Conservation (phyloP, 2,797 vertebrate genomes). For the Acipenser transmontanus region DNA sequence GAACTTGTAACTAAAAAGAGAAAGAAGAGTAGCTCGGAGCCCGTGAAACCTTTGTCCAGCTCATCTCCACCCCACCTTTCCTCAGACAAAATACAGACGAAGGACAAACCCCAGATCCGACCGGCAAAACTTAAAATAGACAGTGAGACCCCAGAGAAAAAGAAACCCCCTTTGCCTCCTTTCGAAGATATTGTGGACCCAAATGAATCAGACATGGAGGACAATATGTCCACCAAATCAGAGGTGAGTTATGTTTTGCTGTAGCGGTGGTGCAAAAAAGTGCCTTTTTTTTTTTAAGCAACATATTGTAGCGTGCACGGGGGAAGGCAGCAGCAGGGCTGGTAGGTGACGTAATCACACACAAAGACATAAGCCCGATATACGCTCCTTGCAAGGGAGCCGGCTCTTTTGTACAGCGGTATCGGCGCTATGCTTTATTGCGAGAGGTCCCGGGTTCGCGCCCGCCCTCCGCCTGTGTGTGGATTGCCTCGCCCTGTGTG, state of each 20-base stretch:
- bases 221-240: constrained; percentile 78
- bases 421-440: too few species aligned
- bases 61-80: constrained; percentile 60
- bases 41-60: constrained; percentile 62
- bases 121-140: constrained; percentile 66
- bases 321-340: too few species aligned
- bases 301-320: too few species aligned
- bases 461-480: too few species aligned
- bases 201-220: constrained; percentile 84
- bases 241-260: constrained; percentile 64
- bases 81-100: constrained; percentile 73
- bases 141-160: constrained; percentile 67
- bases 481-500: too few species aligned
- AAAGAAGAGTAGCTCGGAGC: constrained; percentile 73
- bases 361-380: too few species aligned
- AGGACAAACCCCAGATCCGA: constrained; percentile 73
- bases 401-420: too few species aligned
- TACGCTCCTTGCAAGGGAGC: too few species aligned
- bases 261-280: too few species aligned
- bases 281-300: too few species aligned
- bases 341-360: too few species aligned
- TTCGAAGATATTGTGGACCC: constrained; percentile 80
- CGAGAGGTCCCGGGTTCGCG: too few species aligned
- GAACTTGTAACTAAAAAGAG: constrained; percentile 78
- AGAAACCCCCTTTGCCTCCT: constrained; percentile 58